These are phyloP conservation scores for Papilio machaon DNA, from an alignment of 1,140 invertebrate genomes.

Conservation along the genomic window DNA sequence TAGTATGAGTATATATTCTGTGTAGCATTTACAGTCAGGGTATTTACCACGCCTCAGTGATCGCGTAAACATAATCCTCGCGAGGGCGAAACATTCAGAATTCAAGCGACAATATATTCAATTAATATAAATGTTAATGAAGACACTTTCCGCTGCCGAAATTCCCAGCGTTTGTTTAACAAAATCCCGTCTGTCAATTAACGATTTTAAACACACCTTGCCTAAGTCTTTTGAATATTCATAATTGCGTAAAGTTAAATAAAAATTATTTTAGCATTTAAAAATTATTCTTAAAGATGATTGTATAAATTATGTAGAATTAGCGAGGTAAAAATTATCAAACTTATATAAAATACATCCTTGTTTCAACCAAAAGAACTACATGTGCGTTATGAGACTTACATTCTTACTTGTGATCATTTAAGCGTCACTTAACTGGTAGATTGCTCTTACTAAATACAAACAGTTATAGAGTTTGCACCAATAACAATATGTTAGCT, in stretches of 20 bases:
- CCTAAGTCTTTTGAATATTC: conserved; percentile 31
- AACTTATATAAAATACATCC: neutral
- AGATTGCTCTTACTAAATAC: neutral
- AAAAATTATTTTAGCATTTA: conserved; percentile 5
- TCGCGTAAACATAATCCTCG: neutral
- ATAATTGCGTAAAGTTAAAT: conserved; percentile 15
- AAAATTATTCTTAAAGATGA: neutral
- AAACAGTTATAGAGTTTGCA: neutral
- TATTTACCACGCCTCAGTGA: neutral
- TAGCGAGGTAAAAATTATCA: neutral
- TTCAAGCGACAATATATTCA: conserved; percentile 59
- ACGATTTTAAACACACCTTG: conserved; percentile 51
- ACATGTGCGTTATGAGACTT: no score
- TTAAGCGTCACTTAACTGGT: no score
- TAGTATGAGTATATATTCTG: neutral
- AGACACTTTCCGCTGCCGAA: conserved; percentile 37
- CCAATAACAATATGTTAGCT: neutral
- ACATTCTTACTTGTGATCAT: no score
- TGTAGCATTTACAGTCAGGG: neutral
- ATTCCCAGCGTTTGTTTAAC: conserved; percentile 48
- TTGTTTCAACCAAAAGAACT: no score
- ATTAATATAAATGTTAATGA: conserved; percentile 68
- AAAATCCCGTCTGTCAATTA: conserved; percentile 55
- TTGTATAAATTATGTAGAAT: neutral
- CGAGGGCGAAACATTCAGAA: conserved; percentile 20